Base-by-base conservation (phyloP, 2,888 invertebrate species). In the Andrena minutula region DNA sequence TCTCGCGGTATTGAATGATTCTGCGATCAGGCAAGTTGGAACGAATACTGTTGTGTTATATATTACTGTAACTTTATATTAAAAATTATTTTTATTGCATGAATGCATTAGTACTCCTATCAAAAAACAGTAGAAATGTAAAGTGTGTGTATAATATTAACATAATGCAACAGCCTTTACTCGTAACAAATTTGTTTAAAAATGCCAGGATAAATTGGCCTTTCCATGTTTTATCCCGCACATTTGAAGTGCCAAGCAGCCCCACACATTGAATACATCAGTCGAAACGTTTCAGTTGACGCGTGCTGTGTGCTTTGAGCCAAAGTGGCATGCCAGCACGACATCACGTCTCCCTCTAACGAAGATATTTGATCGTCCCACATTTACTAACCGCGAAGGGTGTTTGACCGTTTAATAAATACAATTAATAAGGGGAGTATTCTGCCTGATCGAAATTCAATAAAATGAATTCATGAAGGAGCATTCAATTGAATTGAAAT, bases 281-380 rank as follows among this genome's bases (percentile, higher is more conserved):
- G 10, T 30, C 41, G 47, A 78, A 82, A 41, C 68, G 71, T 68
- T 77, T 78, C 47, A 35, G 74, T 82, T 74, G 74, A 72, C 82
- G 71, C 70, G 41, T 47, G 60, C 61, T 64, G 74, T 76, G 58
- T 82, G 69, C 69, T 71, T 72, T 68, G 64, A 83, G 51, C 71
- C 51, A 63, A 30, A 61, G 28, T 83, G 73, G 77, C 83, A 83
- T 74, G 79, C 63, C 66, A 71, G 60, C 81, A 79, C 80, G 83
- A 83, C 72, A 82, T 79, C 84, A 77, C 60, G 78, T 84, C 49
- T 80, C 76, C 83, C 83, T 77, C 68, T 72, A 70, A 79, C 77
- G 47, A 77, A 88, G 88, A 89, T 89, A 90, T 88, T 90, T 86
- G 88, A 91, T 90, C 89, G 89, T 85, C 86, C 91, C 84, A 90